Conservation (phyloP, 2,888 invertebrate species). For the Idaea straminata region DNA sequence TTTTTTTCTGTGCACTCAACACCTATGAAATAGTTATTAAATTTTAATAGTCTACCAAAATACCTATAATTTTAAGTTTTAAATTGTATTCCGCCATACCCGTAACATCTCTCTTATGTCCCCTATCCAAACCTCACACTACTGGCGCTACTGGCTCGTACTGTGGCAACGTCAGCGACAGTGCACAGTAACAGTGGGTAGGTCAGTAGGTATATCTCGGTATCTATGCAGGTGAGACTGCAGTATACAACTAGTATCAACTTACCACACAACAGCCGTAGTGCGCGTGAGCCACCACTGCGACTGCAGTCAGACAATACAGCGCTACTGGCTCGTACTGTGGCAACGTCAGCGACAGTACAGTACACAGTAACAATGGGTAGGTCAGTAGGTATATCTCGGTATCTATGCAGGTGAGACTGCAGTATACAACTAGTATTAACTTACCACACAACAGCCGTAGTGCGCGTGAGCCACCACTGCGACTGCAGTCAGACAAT, state of each 20-base stretch:
- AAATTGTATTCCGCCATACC: no score
- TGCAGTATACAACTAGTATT: not conserved
- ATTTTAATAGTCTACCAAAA: no score
- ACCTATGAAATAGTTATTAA: no score
- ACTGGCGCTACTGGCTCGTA: slow-evolving; percentile 83
- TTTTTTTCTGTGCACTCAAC: no score
- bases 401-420: no score
- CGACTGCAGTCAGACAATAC: slow-evolving; percentile 85
- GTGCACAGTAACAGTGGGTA: no score
- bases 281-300: slow-evolving; percentile 91
- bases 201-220: no score
- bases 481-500: slow-evolving; percentile 84
- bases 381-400: no score
- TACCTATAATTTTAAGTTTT: no score
- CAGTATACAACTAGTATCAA: slow-evolving; percentile 11
- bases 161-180: slow-evolving; percentile 69
- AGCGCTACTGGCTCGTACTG: slow-evolving; percentile 84
- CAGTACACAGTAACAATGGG: slow-evolving; percentile 24
- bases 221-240: not conserved
- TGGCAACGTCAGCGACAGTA: slow-evolving; percentile 67
- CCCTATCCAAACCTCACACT: no score
- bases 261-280: slow-evolving; percentile 92
- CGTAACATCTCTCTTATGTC: no score
- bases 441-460: slow-evolving; percentile 88
- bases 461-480: slow-evolving; percentile 94